Evolutionary conservation across 2,113 vertebrate species (phyloP).

Genomic region (Formicarius rufipectus): DNA sequence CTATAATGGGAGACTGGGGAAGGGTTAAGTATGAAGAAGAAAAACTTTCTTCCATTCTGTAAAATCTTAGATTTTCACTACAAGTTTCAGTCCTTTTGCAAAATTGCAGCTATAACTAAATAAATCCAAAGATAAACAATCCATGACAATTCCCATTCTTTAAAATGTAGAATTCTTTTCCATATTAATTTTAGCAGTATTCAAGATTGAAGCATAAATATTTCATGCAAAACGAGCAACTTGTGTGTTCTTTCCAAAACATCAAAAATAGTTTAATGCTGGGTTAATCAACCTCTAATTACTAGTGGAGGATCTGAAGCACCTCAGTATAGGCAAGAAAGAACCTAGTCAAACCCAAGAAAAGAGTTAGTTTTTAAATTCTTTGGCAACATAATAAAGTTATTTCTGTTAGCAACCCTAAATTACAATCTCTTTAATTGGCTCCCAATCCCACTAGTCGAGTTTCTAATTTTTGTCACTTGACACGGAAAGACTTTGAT

Average conservation of each 20-base stretch:
- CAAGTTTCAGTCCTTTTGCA: background rate
- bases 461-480: slow-evolving; percentile 21
- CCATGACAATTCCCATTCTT: background rate
- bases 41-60: background rate
- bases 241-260: background rate
- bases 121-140: background rate
- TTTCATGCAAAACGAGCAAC: background rate
- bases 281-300: background rate
- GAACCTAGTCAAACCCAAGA: background rate
- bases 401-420: background rate
- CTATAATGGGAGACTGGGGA: background rate
- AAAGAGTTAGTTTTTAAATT: background rate
- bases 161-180: background rate
- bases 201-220: background rate
- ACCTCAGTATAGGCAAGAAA: background rate
- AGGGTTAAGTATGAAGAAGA: background rate
- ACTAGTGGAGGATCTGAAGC: background rate
- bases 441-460: background rate
- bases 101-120: background rate
- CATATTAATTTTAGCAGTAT: background rate
- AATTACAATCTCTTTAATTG: background rate
- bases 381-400: background rate
- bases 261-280: background rate
- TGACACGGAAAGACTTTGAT: slow-evolving; percentile 1
- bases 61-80: background rate